Evolutionary conservation across 1,140 invertebrate species (phyloP), one percentile per base, ranked within the genome.

Genomic region (Epicauta chinensis): DNA sequence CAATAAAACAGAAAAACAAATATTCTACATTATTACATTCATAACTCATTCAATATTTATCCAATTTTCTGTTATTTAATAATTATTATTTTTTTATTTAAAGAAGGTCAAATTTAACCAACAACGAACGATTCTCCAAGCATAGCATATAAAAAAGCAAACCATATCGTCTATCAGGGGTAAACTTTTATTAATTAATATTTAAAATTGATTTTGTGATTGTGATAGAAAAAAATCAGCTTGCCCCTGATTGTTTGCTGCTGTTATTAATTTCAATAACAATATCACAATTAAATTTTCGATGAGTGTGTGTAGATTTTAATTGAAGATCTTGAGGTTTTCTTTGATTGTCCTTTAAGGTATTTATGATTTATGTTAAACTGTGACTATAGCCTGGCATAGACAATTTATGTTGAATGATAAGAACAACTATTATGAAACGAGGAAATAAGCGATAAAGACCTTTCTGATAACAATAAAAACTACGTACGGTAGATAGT

Each of bases 301-400:
- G 45, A 47, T 47, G 45, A 47, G 45, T 47, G 45, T 47, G 45
- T 47, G 45, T 37, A 38, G 45, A 47, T 47, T 47, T 47, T 47
- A 47, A 15, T 38, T 47, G 45, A 47, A 16, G 1, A 13, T 38
- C 5, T 23, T 47, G 16, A 37, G 16, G 30, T 47, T 37, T 47
- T 47, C 34, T 37, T 23, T 23, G 7, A 23, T 23, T n/a, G 42
- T 30, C 42, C 23, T 43, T 16, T 16, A 23, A 3, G 5, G n/a
- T 37, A 47, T 47, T 47, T 38, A 36, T 47, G 44, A 47, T 34
- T 47, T 34, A 47, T 29, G 45, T 17, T 38, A 47, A 34, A 16
- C 43, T 17, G 7, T 46, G 37, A 36, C 37, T 23, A 5, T 23
- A 3, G 23, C 23, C 7, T 23, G 23, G 7, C 23, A 23, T 23